Evolutionary conservation across 1,140 invertebrate genomes (phyloP).

Genomic region (Andrena cerasifolii): DNA sequence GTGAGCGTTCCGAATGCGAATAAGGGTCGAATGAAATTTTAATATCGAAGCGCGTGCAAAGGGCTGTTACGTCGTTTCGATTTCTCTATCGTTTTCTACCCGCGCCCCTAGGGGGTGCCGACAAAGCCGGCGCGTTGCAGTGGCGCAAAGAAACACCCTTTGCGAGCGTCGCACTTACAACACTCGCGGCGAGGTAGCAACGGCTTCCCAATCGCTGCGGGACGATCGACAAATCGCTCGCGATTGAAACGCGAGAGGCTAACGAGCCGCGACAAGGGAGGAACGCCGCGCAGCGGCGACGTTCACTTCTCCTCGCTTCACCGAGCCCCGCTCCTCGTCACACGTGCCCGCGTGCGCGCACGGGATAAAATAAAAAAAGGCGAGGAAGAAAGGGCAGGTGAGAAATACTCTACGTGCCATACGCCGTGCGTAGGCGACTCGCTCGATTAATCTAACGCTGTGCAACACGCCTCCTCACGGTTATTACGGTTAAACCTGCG

Average conservation of each 20-base stretch:
- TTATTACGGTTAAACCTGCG: slow-evolving; percentile 50
- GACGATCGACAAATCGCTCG: slow-evolving; percentile 32
- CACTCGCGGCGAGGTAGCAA: not conserved
- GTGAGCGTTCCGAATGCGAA: not conserved
- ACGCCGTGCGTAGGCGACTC: slow-evolving; percentile 47
- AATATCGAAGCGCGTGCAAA: not conserved
- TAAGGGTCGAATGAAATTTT: slow-evolving; percentile 14
- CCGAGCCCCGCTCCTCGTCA: no score
- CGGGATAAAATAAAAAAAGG: not conserved
- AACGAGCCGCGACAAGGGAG: slow-evolving; percentile 25
- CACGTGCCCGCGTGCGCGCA: not conserved
- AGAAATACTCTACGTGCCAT: slow-evolving; percentile 49
- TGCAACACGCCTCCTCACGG: slow-evolving; percentile 20
- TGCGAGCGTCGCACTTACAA: not conserved
- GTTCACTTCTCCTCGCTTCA: no score
- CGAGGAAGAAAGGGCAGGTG: slow-evolving; percentile 15
- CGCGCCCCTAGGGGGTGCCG: no score
- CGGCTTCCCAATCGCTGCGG: slow-evolving; percentile 1
- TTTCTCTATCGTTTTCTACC: no score
- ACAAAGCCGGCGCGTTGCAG: not conserved
- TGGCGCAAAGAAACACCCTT: not conserved
- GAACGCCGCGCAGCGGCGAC: no score
- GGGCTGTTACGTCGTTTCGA: not conserved
- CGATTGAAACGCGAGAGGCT: not conserved
- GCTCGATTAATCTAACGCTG: slow-evolving; percentile 42